phyloP scores from a whole-genome alignment of 2,888 invertebrate species.

The Caenorhabditis sp. region DNA sequence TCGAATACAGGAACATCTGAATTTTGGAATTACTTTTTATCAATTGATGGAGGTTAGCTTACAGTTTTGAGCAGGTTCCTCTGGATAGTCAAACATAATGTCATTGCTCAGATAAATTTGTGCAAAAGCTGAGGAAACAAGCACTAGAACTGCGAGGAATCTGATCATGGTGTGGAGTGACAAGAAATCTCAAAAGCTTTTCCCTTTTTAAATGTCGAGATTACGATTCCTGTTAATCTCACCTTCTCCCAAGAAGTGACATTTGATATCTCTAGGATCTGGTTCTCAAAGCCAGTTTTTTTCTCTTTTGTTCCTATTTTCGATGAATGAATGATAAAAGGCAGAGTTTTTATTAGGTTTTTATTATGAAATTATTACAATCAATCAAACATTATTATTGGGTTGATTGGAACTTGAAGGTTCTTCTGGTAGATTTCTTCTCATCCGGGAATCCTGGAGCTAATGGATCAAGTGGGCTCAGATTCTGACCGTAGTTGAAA shows the following conservation, averaged over 20 bases:
- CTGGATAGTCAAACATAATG: constrained; percentile 46
- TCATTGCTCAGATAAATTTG: constrained; percentile 36
- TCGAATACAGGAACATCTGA: constrained; percentile 39
- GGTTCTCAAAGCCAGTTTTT: constrained; percentile 40
- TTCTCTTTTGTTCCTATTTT: constrained; percentile 15
- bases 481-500: constrained; percentile 59
- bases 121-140: constrained; percentile 15
- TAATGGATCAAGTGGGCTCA: constrained; percentile 63
- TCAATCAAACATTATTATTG: constrained; percentile 7
- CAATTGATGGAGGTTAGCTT: neutral
- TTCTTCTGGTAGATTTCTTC: neutral
- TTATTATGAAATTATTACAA: constrained; percentile 27
- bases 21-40: neutral
- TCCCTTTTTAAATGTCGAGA: constrained; percentile 33
- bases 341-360: neutral
- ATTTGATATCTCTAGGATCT: constrained; percentile 39
- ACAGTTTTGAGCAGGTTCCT: constrained; percentile 25
- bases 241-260: constrained; percentile 35
- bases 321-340: constrained; percentile 23
- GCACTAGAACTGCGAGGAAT: neutral
- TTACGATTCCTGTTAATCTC: constrained; percentile 40
- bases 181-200: neutral
- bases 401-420: neutral
- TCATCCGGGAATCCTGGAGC: constrained; percentile 52
- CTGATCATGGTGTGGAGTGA: constrained; percentile 5